Conservation (phyloP, 2,888 invertebrate species). For the Sisyra terminalis region DNA sequence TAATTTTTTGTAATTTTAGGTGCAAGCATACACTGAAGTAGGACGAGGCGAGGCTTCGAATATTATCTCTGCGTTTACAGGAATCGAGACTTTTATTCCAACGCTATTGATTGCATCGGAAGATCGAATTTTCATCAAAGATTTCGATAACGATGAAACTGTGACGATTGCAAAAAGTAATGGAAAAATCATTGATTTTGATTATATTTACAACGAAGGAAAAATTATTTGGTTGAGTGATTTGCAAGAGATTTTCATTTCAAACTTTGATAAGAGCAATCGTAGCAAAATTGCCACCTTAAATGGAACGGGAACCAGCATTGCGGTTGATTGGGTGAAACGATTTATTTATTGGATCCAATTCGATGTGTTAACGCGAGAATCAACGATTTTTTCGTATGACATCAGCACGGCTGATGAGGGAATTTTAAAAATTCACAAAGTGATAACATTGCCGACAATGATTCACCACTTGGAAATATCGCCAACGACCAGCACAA, state of each 20-base stretch:
- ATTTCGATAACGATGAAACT: conserved; percentile 52
- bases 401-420: conserved; percentile 45
- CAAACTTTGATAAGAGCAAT: conserved; percentile 36
- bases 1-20: conserved; percentile 30
- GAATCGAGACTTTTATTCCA: conserved; percentile 61
- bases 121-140: conserved; percentile 56
- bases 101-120: conserved; percentile 55
- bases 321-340: conserved; percentile 79
- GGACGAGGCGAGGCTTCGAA: conserved; percentile 58
- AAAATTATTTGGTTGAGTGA: conserved; percentile 72
- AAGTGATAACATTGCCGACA: conserved; percentile 35
- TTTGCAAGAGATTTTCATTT: conserved; percentile 49
- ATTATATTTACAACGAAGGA: conserved; percentile 50
- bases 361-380: conserved; percentile 20
- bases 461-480: conserved; percentile 53
- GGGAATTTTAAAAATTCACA: conserved; percentile 30
- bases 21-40: conserved; percentile 63
- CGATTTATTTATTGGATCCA: conserved; percentile 73
- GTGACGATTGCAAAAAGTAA: conserved; percentile 37
- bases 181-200: conserved; percentile 51
- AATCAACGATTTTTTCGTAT: conserved; percentile 43
- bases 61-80: conserved; percentile 45
- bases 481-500: conserved; percentile 53
- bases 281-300: conserved; percentile 36
- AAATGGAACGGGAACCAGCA: conserved; percentile 39